These are phyloP conservation scores for Lepidurus packardi DNA, from an alignment of 1,140 invertebrate genomes.

Conservation along the genomic window DNA sequence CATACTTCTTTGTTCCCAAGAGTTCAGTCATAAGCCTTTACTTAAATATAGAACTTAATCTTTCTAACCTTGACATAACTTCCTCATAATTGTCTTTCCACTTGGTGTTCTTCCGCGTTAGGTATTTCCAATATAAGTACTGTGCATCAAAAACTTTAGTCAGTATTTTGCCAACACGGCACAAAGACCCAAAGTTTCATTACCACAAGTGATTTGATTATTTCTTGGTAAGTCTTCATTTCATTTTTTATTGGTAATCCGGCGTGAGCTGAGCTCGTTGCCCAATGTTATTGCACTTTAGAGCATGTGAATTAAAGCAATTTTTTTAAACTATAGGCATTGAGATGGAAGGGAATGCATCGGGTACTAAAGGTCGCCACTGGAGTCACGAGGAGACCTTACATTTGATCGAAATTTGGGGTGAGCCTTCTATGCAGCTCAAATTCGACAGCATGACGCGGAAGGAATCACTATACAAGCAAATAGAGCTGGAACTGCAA, in stretches of 20 bases:
- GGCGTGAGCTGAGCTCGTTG: background rate
- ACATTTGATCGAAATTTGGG: background rate
- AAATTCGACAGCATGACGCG: background rate
- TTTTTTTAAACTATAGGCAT: background rate
- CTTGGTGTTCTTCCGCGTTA: background rate
- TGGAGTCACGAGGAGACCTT: background rate
- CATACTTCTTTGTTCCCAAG: background rate
- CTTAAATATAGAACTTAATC: background rate
- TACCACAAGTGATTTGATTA: background rate
- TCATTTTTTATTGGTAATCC: background rate
- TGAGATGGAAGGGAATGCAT: conserved; percentile 1
- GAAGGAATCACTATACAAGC: background rate
- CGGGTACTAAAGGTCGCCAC: background rate
- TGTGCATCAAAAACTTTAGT: background rate
- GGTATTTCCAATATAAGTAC: background rate
- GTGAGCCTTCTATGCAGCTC: background rate
- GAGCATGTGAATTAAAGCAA: background rate
- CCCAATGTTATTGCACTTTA: background rate
- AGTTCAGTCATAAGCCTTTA: background rate
- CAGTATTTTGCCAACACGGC: conserved; percentile 4
- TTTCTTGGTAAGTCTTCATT: background rate
- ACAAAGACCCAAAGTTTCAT: background rate
- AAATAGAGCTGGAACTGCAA: background rate
- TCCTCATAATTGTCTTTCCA: background rate
- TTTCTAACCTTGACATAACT: background rate